Evolutionary conservation across 2,797 vertebrate species (phyloP).

Genomic region (Hirundo rustica): DNA sequence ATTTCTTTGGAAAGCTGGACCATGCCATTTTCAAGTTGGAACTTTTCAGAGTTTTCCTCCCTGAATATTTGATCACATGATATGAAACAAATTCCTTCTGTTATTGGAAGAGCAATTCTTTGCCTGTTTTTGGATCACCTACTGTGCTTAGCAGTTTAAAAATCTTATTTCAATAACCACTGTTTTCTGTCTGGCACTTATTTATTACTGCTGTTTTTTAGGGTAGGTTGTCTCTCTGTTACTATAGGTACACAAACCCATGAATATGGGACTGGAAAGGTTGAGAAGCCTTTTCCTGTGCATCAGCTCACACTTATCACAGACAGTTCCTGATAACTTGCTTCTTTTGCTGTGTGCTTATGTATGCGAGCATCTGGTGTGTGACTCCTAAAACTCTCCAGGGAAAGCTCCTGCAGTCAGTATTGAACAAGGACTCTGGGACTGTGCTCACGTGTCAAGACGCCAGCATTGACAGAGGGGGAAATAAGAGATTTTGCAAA

Average conservation of each 20-base stretch:
- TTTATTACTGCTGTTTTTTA: not conserved
- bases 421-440: not conserved
- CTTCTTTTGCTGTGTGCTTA: not conserved
- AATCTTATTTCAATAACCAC: not conserved
- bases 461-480: not conserved
- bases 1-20: not conserved
- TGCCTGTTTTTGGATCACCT: not conserved
- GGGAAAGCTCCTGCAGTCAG: not conserved
- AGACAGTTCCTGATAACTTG: not conserved
- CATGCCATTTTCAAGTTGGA: not conserved
- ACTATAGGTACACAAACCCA: not conserved
- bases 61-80: not conserved
- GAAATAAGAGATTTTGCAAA: not conserved
- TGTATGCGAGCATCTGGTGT: not conserved
- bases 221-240: not conserved
- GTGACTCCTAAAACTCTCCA: not conserved
- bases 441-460: not conserved
- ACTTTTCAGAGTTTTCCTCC: not conserved
- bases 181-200: not conserved
- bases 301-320: not conserved
- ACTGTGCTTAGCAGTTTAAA: not conserved
- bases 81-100: not conserved
- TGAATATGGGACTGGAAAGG: not conserved
- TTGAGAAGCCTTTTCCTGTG: not conserved
- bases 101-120: not conserved